Conservation (phyloP, 2,113 vertebrate species). For the Hydrochoerus hydrochaeris region DNA sequence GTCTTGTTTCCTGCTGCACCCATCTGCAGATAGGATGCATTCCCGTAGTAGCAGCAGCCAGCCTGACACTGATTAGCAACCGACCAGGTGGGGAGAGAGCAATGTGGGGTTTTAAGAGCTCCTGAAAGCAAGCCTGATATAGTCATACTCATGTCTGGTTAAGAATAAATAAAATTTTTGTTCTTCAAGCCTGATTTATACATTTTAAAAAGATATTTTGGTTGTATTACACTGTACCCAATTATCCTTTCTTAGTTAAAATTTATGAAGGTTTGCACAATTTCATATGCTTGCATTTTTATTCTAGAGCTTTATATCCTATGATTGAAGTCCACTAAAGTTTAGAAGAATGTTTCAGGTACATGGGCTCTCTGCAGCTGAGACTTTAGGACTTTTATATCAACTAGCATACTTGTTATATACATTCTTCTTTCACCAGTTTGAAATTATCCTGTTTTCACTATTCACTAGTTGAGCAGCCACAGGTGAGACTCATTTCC, state of each 20-base stretch:
- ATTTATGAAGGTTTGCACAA: not conserved
- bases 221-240: not conserved
- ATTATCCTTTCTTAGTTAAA: conserved; percentile 40
- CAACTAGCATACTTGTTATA: not conserved
- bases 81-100: not conserved
- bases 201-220: not conserved
- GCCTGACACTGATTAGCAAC: not conserved
- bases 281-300: not conserved
- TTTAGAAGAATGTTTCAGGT: not conserved
- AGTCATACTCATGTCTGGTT: not conserved
- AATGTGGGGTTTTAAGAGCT: not conserved
- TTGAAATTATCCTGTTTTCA: conserved; percentile 42
- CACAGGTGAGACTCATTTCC: conserved; percentile 55
- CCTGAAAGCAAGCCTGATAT: not conserved
- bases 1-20: not conserved
- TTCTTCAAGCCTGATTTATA: not conserved
- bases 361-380: not conserved
- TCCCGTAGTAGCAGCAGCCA: not conserved
- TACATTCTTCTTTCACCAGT: conserved; percentile 11
- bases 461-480: conserved; percentile 46
- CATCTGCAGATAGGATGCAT: not conserved
- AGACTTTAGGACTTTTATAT: not conserved
- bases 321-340: not conserved
- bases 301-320: not conserved
- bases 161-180: conserved; percentile 15